phyloP scores from a whole-genome alignment of 2,113 vertebrate species.

The Sialia sialis region DNA sequence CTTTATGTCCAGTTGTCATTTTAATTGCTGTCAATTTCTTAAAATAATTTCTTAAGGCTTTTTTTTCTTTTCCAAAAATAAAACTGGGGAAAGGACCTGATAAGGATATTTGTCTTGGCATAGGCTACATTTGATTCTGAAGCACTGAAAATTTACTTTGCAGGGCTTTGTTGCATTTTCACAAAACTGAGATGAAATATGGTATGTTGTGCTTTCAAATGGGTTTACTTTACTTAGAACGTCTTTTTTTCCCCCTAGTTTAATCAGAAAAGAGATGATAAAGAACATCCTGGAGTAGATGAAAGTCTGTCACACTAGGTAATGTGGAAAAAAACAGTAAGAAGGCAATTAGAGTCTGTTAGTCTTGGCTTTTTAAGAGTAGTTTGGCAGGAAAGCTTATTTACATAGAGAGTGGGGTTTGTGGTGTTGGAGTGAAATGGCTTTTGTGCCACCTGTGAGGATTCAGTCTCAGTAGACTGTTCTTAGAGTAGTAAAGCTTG shows the following conservation, averaged over 20 bases:
- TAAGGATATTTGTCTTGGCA: background rate
- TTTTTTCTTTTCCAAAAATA: background rate
- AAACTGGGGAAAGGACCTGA: background rate
- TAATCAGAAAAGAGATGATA: background rate
- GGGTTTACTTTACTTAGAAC: background rate
- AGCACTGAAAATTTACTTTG: background rate
- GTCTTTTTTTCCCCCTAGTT: background rate
- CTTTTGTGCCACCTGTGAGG: background rate
- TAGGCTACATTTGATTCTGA: background rate
- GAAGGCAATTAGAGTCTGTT: background rate
- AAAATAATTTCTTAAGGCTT: background rate
- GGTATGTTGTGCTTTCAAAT: background rate
- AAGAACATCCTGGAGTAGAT: background rate
- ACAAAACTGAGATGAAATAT: background rate
- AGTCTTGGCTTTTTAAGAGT: background rate
- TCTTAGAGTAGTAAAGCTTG: background rate
- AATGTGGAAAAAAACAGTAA: background rate
- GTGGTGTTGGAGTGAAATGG: background rate
- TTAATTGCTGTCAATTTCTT: background rate
- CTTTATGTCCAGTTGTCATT: background rate
- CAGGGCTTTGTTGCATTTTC: background rate
- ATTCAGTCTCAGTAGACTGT: background rate
- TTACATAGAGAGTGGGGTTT: background rate
- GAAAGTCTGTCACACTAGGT: background rate
- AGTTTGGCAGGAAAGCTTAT: background rate